A percentile compares a stretch with the other conserved stretches of the same genome.
Evolutionary conservation across 2,113 vertebrate species (phyloP).

Genomic region (Butastur rufipennis): DNA sequence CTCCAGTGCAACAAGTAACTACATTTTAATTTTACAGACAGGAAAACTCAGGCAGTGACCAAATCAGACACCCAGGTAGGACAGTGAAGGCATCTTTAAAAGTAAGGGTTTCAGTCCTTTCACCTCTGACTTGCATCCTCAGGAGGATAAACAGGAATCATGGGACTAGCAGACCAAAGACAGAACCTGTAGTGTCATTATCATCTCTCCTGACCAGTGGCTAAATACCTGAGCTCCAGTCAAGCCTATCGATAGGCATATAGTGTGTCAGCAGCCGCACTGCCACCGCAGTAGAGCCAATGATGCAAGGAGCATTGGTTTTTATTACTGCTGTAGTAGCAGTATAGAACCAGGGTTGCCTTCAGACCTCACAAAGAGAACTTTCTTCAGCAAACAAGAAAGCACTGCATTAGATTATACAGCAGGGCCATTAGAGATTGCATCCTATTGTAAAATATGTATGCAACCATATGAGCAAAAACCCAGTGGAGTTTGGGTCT

Average conservation of each 20-base stretch:
- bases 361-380: not conserved
- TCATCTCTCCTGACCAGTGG: not conserved
- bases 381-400: not conserved
- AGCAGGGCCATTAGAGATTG: not conserved
- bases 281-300: not conserved
- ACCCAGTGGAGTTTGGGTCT: not conserved
- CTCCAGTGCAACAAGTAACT: not conserved
- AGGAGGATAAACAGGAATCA: not conserved
- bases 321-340: not conserved
- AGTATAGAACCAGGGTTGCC: not conserved
- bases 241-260: not conserved
- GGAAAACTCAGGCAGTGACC: not conserved
- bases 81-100: not conserved
- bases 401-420: not conserved
- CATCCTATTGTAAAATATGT: not conserved
- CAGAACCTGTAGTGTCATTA: not conserved
- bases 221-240: not conserved
- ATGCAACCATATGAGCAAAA: not conserved
- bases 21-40: not conserved
- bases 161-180: not conserved
- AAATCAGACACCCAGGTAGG: not conserved
- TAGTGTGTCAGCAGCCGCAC: no score
- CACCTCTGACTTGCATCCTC: not conserved
- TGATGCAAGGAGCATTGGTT: fast-evolving
- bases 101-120: not conserved